phyloP scores from a whole-genome alignment of 2,797 vertebrate genomes.

The Pseudotriccus pelzelni region DNA sequence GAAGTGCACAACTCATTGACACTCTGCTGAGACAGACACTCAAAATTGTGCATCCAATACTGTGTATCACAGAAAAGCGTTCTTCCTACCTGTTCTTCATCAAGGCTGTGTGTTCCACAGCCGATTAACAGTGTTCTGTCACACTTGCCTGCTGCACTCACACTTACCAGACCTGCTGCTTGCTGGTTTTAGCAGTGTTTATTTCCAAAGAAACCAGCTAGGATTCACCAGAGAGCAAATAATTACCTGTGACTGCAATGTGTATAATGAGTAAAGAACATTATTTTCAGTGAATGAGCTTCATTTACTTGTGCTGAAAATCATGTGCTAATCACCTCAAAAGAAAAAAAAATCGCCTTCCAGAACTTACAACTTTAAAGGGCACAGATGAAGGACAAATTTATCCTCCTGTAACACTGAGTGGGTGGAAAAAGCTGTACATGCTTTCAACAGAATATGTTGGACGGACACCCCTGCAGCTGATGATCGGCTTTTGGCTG shows the following conservation, averaged over 20 bases:
- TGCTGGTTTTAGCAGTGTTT: not conserved
- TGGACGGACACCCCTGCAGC: not conserved
- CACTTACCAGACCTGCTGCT: not conserved
- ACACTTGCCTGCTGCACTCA: not conserved
- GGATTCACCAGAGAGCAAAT: not conserved
- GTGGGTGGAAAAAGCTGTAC: not conserved
- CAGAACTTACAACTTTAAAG: not conserved
- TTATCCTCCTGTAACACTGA: not conserved
- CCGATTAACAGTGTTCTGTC: not conserved
- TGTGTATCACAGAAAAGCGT: not conserved
- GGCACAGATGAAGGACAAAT: not conserved
- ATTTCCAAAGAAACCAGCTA: not conserved
- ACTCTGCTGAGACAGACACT: fast-evolving
- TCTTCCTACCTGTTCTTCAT: not conserved
- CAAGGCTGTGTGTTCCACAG: not conserved
- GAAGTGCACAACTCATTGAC: not conserved
- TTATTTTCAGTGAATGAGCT: not conserved
- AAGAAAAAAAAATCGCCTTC: not conserved
- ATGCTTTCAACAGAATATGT: not conserved
- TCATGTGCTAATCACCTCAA: not conserved
- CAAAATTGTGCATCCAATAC: not conserved
- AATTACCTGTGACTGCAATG: not conserved
- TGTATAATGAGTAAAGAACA: not conserved
- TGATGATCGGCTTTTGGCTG: constrained; percentile 4
- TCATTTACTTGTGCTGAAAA: not conserved